Percentiles rank a stretch among this genome's conserved stretches.
Evolutionary conservation across 2,797 vertebrate genomes (phyloP).

Genomic region (Lepidocolaptes lacrymiger): DNA sequence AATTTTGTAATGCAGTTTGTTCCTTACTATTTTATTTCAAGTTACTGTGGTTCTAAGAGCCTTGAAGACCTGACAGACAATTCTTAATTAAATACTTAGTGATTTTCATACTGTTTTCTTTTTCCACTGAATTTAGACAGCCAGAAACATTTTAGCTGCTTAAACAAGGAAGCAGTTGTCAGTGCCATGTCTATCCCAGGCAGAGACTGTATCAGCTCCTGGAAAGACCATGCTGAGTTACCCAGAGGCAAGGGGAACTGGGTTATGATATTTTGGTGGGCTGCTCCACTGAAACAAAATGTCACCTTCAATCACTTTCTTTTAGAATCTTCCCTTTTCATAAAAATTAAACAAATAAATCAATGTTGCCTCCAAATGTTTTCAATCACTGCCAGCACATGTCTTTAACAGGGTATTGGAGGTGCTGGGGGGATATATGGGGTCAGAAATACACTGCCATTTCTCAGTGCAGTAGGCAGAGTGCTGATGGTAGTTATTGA

Average conservation of each 20-base stretch:
- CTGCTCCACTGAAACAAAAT: background rate
- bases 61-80: background rate
- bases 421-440: background rate
- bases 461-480: background rate
- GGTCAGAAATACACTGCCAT: background rate
- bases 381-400: rapidly evolving
- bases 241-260: background rate
- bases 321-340: background rate
- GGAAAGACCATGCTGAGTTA: background rate
- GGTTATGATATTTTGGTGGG: background rate
- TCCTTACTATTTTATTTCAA: background rate
- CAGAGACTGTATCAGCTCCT: background rate
- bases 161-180: background rate
- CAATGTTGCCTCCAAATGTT: background rate
- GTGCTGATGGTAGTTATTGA: background rate
- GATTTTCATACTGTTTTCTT: background rate
- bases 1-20: background rate
- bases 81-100: background rate
- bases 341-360: background rate
- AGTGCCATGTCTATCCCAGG: background rate
- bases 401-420: background rate
- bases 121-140: background rate
- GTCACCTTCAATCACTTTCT: background rate
- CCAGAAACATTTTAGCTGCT: background rate
- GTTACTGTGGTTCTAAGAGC: background rate